Conservation (phyloP, 1,140 invertebrate genomes). For the Papilio helenus region DNA sequence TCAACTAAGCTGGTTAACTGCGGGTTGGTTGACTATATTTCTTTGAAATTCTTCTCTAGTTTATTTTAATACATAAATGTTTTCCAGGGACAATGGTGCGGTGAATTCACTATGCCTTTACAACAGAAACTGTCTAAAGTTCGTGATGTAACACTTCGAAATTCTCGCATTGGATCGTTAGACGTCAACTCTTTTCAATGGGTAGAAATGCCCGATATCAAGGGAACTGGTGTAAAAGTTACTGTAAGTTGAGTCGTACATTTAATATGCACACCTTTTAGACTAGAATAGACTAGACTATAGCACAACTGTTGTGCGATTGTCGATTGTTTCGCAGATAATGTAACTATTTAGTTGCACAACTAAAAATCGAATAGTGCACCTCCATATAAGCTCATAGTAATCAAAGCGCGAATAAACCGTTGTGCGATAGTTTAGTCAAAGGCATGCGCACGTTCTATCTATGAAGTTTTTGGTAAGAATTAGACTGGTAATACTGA, state of each 20-base stretch:
- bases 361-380: too few relatives aligned
- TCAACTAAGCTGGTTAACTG: too few relatives aligned
- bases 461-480: background rate
- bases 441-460: too few relatives aligned
- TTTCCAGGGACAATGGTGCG: slow-evolving; percentile 48
- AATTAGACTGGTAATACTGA: background rate
- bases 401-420: too few relatives aligned
- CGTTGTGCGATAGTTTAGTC: too few relatives aligned
- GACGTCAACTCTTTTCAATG: slow-evolving; percentile 51
- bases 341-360: too few relatives aligned
- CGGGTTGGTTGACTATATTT: too few relatives aligned
- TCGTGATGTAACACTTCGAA: slow-evolving; percentile 42
- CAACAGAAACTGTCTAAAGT: slow-evolving; percentile 22
- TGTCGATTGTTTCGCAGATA: too few relatives aligned
- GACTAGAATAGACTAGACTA: too few relatives aligned
- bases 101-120: slow-evolving; percentile 51
- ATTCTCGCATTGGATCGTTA: slow-evolving; percentile 38
- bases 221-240: slow-evolving; percentile 46
- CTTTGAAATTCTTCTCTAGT: too few relatives aligned
- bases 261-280: background rate
- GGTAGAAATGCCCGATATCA: slow-evolving; percentile 43
- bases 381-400: too few relatives aligned
- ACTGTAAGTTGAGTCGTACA: slow-evolving; percentile 45
- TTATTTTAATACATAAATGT: background rate
- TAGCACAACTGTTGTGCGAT: too few relatives aligned